Evolutionary conservation across 2,888 invertebrate species (phyloP), one percentile per base, ranked within the genome.

Genomic region (Philonicus albiceps): DNA sequence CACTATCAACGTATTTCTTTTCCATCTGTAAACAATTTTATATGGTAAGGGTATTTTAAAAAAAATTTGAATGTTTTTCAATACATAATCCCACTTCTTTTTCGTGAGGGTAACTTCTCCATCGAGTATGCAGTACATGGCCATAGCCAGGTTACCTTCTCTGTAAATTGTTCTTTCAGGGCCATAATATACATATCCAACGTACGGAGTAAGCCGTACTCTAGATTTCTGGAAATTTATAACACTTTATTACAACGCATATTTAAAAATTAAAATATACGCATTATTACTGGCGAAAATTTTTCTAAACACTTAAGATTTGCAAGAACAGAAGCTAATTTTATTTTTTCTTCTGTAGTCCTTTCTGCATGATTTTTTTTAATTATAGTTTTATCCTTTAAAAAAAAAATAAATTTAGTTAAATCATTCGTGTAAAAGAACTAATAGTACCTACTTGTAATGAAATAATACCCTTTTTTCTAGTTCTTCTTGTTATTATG

Each of bases 91-190:
- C 22, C 90, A 90, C 0, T 89, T 53, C 6, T 8, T 88, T 34
- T 87, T 89, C 0, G 89, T 89, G 73, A 90, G 88, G 43, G 90
- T 89, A 13, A 94, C 92, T 89, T 94, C 93, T 2, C 96, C 96
- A 0, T 93, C 93, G 5, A 95, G 91, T 76, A 96, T 93, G 90
- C 95, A 96, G 90, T 95, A 96, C 76, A 96, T 90, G 0, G 94
- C 94, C 86, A 93, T 91, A 0, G 96, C 94, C 2, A 92, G 91
- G 86, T 95, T 94, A 13, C 94, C 93, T 90, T 96, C 94, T 13
- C 94, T 93, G 0, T 95, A 94, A 75, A 96, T 93, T 0, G 93
- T 91, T 1, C 95, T 93, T 0, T 93, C 94, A 0, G 94, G 93
- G 1, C 93, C 92, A 87, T 94, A 94, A 89, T 94, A 95, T 88